Evolutionary conservation across 1,140 invertebrate genomes (phyloP).

Genomic region (Drosophila willistoni): DNA sequence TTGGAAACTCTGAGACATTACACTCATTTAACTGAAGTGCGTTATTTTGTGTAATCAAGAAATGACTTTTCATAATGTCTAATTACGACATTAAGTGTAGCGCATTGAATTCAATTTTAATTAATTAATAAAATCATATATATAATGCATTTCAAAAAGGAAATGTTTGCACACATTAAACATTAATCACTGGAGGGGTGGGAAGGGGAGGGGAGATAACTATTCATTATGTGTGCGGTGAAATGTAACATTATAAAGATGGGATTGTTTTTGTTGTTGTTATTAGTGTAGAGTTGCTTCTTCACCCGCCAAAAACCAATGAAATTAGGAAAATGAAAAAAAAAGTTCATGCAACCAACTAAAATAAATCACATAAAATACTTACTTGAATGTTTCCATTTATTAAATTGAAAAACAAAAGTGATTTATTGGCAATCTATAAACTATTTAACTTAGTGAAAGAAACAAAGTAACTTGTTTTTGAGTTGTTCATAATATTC

Average conservation of each 20-base stretch:
- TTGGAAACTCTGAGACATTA: constrained; percentile 16
- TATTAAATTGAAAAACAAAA: constrained; percentile 1
- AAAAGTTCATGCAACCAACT: neutral
- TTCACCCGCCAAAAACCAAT: too few species aligned
- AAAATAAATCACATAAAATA: neutral
- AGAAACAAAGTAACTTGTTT: too few species aligned
- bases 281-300: neutral
- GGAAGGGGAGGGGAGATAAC: neutral
- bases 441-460: neutral
- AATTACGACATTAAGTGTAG: constrained; percentile 53
- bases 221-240: neutral
- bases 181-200: too few species aligned
- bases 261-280: neutral
- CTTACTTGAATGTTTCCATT: neutral
- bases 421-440: neutral
- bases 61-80: constrained; percentile 64
- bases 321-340: neutral
- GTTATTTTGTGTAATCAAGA: constrained; percentile 52
- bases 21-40: constrained; percentile 8
- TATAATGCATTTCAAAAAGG: constrained; percentile 22
- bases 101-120: constrained; percentile 36
- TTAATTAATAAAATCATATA: constrained; percentile 29
- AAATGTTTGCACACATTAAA: constrained; percentile 45
- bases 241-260: neutral
- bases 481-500: too few species aligned